Evolutionary conservation across 2,113 vertebrate species (phyloP).

Genomic region (Peucedramus taeniatus): DNA sequence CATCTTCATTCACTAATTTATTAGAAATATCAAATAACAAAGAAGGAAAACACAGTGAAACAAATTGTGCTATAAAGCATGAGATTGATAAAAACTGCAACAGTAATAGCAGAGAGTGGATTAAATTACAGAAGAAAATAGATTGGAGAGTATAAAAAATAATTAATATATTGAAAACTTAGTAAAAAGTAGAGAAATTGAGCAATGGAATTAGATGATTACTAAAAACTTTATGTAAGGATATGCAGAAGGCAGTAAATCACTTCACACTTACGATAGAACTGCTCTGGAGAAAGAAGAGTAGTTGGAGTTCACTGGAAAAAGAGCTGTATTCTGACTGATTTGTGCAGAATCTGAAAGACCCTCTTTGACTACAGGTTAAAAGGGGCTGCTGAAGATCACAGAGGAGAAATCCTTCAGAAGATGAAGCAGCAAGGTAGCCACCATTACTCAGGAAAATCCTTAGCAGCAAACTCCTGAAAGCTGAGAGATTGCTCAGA

Average conservation of each 20-base stretch:
- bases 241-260: background rate
- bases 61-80: background rate
- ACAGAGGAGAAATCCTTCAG: background rate
- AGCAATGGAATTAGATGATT: background rate
- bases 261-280: background rate
- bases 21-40: background rate
- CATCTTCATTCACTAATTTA: background rate
- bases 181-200: background rate
- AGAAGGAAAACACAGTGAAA: background rate
- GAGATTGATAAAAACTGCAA: background rate
- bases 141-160: background rate
- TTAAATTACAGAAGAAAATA: background rate
- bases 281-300: background rate
- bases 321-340: background rate
- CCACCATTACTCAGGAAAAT: background rate
- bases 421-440: background rate
- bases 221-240: background rate
- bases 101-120: background rate
- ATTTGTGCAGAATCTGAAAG: background rate
- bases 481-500: background rate
- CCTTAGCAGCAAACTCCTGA: background rate
- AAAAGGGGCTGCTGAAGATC: background rate
- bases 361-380: background rate
- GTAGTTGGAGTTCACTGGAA: background rate
- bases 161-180: background rate